Evolutionary conservation across 2,797 vertebrate genomes (phyloP), one percentile per base, ranked within the genome.

Genomic region (Dryobates pubescens): DNA sequence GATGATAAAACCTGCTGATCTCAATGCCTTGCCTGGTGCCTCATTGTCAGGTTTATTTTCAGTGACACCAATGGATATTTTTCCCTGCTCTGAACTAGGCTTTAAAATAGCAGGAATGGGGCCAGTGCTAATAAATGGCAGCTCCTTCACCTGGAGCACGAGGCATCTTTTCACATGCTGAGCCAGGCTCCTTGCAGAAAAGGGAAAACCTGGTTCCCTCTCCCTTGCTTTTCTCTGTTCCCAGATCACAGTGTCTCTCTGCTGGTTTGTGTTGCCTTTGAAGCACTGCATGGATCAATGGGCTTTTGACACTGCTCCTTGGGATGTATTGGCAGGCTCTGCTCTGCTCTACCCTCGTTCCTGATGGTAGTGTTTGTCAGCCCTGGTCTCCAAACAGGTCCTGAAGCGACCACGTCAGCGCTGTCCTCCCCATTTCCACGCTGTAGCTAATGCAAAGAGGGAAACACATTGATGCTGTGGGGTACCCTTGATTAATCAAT

Each of bases 401-500:
- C 80, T 29, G 51, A 43, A 13, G 38, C 3, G 41, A n/a, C 9
- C 71, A 30, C 19, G 2, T 6, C 54, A 34, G 23, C 1, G 0
- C 65, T 76, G 57, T 34, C 16, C 58, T 74, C 58, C 58, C 4
- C 26, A 2, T 51, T 51, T 7, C 16, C 64, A 8, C 12, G 70
- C 82, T 86, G 82, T 16, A 83, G 63, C 13, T 75, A 88, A 38
- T 45, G 22, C 56, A 65, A 47, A 82, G 47, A 75, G 53, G 30
- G 54, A 34, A 38, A 24, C 14, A 2, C 24, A n/a, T 17, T 23
- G 75, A 26, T 17, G 20, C 24, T 0, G 51, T 61, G 79, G 72
- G 86, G 82, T 59, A 20, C n/a, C 13, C 59, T 81, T 15, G 70
- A 54, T 89, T 45, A 93, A 93, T 82, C 89, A 26, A 6, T 18